Conservation (phyloP, 2,797 vertebrate species). For the Adrianichthys oophorus region DNA sequence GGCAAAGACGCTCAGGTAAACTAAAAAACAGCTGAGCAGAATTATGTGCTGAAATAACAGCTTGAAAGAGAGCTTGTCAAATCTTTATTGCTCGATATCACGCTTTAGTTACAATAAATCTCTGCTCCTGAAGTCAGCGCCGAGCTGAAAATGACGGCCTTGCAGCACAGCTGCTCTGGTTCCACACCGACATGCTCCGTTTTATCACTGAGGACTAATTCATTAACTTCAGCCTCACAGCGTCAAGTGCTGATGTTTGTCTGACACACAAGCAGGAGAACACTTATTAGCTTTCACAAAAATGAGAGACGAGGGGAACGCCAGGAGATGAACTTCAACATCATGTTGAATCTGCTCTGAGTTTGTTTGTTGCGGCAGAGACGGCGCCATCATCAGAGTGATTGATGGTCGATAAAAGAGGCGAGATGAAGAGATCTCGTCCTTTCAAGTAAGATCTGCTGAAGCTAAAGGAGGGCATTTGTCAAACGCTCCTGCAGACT, state of each 20-base stretch:
- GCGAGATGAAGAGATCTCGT: constrained; percentile 38
- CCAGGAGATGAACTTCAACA: constrained; percentile 64
- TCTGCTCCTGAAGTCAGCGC: too few species aligned
- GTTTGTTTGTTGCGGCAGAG: constrained; percentile 12
- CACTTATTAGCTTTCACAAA: constrained; percentile 24
- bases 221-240: not conserved
- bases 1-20: too few species aligned
- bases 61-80: too few species aligned
- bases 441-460: constrained; percentile 37
- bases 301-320: constrained; percentile 30
- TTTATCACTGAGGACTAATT: too few species aligned
- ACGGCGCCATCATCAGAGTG: constrained; percentile 19
- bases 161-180: too few species aligned
- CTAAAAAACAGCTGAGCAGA: too few species aligned
- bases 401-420: constrained; percentile 45
- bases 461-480: constrained; percentile 29
- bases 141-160: too few species aligned
- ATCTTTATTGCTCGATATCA: too few species aligned
- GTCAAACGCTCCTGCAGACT: constrained; percentile 21
- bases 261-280: constrained; percentile 11
- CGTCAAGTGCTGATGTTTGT: not conserved
- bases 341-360: not conserved
- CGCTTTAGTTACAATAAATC: too few species aligned
- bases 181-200: too few species aligned
- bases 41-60: too few species aligned